Evolutionary conservation across 2,888 invertebrate genomes (phyloP).

Genomic region (Tryphoninae sp.): DNA sequence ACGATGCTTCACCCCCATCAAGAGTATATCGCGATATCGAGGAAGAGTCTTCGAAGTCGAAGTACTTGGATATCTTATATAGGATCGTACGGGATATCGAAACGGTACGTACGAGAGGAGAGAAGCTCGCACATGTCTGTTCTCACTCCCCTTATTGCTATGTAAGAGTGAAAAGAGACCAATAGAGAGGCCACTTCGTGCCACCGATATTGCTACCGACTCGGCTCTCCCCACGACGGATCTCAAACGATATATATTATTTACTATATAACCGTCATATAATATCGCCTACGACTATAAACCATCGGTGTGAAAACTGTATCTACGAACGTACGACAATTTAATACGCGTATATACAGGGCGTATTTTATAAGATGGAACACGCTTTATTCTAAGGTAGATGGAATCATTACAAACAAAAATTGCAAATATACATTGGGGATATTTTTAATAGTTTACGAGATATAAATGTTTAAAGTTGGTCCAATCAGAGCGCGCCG

Average conservation of each 20-base stretch:
- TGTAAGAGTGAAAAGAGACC: slow-evolving; percentile 23
- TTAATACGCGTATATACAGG: neutral
- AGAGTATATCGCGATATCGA: neutral
- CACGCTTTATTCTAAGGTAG: no score
- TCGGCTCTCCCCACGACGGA: slow-evolving; percentile 28
- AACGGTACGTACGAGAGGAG: slow-evolving; percentile 45
- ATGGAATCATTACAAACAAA: no score
- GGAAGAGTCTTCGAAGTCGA: slow-evolving; percentile 12
- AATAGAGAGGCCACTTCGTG: slow-evolving; percentile 36
- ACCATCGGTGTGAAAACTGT: slow-evolving; percentile 1
- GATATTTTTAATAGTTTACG: no score
- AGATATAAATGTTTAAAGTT: no score
- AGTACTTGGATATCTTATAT: slow-evolving; percentile 32
- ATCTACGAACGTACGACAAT: neutral
- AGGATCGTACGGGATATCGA: slow-evolving; percentile 43
- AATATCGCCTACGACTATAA: slow-evolving; percentile 7
- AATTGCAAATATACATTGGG: no score
- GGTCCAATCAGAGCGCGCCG: no score
- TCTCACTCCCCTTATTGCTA: slow-evolving; percentile 54
- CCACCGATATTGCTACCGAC: slow-evolving; percentile 62
- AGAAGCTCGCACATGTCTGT: slow-evolving; percentile 48
- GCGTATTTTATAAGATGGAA: no score
- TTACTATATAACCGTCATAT: slow-evolving; percentile 17
- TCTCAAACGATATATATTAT: slow-evolving; percentile 40
- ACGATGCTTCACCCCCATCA: neutral